Conservation (phyloP, 2,888 invertebrate genomes). For the Mechanitis messenoides region DNA sequence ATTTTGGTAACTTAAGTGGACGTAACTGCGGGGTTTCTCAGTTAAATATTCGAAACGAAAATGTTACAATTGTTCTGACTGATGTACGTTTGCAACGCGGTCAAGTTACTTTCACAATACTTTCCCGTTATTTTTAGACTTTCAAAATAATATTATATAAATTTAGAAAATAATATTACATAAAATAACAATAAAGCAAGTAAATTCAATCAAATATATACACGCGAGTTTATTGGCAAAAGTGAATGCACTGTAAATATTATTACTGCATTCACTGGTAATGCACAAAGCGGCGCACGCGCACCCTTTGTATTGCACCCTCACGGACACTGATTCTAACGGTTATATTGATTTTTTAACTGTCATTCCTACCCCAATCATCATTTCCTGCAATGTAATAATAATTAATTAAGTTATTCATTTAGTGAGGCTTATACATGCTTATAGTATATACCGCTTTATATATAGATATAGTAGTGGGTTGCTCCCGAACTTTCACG, state of each 20-base stretch:
- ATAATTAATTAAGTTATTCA: background rate
- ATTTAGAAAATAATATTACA: no score
- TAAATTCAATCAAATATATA: background rate
- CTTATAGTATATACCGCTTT: no score
- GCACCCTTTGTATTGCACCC: slow-evolving; percentile 63
- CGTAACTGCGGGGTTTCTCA: slow-evolving; percentile 57
- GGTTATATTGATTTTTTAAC: slow-evolving; percentile 75
- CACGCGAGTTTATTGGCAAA: slow-evolving; percentile 23
- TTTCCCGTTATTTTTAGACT: slow-evolving; percentile 12
- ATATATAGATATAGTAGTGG: no score
- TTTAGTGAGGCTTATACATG: no score
- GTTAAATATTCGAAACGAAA: slow-evolving; percentile 37
- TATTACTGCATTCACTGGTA: slow-evolving; percentile 25
- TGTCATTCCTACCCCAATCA: slow-evolving; percentile 47
- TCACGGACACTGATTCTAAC: slow-evolving; percentile 66
- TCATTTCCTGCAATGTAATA: slow-evolving; percentile 17
- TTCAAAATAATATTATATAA: no score
- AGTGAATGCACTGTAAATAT: slow-evolving; percentile 31
- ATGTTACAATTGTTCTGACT: slow-evolving; percentile 30
- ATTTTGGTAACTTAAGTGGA: slow-evolving; percentile 62
- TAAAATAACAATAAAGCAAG: background rate
- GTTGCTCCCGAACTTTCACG: no score
- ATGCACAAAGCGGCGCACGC: slow-evolving; percentile 53
- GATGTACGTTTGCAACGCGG: background rate
- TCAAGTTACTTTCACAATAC: slow-evolving; percentile 11